A percentile compares a stretch with the other conserved stretches of the same genome.
These are phyloP conservation scores for Asarcornis scutulata DNA, from an alignment of 2,113 vertebrate genomes.

Conservation along the genomic window DNA sequence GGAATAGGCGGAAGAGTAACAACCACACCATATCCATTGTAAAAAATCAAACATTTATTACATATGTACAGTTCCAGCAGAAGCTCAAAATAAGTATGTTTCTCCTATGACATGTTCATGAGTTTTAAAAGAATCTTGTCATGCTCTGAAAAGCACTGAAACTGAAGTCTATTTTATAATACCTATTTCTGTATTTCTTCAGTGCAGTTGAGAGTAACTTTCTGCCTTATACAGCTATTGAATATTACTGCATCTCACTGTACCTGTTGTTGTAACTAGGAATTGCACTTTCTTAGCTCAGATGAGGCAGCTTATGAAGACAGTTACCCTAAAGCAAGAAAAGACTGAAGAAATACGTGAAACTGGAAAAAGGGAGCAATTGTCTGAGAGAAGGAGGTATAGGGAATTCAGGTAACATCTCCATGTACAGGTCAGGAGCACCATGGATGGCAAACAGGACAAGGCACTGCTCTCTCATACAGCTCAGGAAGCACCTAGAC, in stretches of 20 bases:
- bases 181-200: background rate
- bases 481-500: background rate
- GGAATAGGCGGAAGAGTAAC: background rate
- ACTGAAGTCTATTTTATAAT: background rate
- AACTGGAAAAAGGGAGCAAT: background rate
- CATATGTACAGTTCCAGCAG: background rate
- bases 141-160: background rate
- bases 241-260: background rate
- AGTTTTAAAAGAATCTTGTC: background rate
- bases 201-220: background rate
- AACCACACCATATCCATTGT: background rate
- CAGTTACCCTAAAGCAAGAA: background rate
- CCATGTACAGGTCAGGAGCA: background rate
- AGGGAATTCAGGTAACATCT: background rate
- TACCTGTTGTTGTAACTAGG: background rate
- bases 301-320: background rate
- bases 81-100: background rate
- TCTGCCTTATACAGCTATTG: background rate
- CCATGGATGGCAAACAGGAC: background rate
- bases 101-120: accelerated
- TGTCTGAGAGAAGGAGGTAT: background rate
- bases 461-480: background rate
- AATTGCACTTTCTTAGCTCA: background rate
- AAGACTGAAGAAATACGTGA: background rate
- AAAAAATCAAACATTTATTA: background rate